Conservation (phyloP, 2,888 invertebrate genomes). For the Pelosia muscerda region DNA sequence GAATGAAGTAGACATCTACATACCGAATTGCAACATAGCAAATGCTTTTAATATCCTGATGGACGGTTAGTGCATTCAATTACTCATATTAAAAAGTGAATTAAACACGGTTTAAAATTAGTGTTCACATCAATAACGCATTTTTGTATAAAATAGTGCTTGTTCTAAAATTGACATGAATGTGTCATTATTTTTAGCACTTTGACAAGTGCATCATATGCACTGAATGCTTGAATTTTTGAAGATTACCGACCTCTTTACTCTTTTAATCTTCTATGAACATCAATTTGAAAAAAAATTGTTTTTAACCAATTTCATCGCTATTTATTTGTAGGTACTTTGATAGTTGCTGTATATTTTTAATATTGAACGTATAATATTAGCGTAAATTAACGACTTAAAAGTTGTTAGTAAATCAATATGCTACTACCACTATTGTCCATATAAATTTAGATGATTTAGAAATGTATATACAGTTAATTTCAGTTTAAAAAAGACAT, state of each 20-base stretch:
- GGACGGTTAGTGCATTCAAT: slow-evolving; percentile 5
- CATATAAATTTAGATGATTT: too few species aligned
- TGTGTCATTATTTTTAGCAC: not conserved
- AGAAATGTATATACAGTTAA: too few species aligned
- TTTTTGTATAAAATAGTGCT: not conserved
- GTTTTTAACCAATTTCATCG: too few species aligned
- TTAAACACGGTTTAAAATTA: not conserved
- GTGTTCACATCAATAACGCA: not conserved
- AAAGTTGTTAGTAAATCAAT: too few species aligned
- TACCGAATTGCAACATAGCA: not conserved
- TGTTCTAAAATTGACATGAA: not conserved
- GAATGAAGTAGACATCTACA: not conserved
- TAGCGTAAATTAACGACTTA: too few species aligned
- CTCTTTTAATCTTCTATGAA: not conserved
- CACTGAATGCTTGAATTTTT: not conserved
- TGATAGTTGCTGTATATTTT: too few species aligned
- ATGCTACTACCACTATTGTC: too few species aligned
- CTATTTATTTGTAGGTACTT: too few species aligned
- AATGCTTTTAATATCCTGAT: slow-evolving; percentile 6
- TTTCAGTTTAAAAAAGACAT: too few species aligned
- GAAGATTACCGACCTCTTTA: not conserved
- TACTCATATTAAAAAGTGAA: not conserved
- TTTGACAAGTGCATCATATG: not conserved
- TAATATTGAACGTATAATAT: too few species aligned
- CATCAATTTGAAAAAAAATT: not conserved